Evolutionary conservation across 35 echinoderm and acorn worm genomes (phyloP), one percentile per base, ranked within the genome.

Genomic region (Holothuria glaberrima): DNA sequence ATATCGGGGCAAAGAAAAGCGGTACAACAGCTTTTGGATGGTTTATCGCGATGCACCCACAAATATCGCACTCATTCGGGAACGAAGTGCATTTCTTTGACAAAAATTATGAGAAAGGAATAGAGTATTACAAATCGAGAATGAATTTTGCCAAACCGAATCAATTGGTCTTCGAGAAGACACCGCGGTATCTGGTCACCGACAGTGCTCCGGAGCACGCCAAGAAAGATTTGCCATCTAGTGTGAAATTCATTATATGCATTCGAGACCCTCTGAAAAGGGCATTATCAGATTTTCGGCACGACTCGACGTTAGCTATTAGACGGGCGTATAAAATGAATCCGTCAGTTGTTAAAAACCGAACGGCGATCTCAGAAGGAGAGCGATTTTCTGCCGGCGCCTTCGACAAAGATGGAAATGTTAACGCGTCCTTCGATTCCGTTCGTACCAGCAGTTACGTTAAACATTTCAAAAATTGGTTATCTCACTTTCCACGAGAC

Each of bases 71-170:
- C 30, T 74, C 91, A 10, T 78, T 87, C 28, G 91, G 91, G 19
- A 92, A 87, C n/a, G 91, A 92, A 66, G 72, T 92, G 0, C 91
- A 92, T 34, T 92, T 86, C 71, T 92, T 92, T 79, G 91, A 92
- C 30, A 86, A 86, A 62, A 45, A 76, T 41, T 68, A 87, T 26
- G 50, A 14, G 13, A 54, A 54, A 54, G 91, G 91, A 25, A n/a
- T 92, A 1, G 70, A 68, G 5, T 92, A 87, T 80, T 92, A 92
- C 54, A 52, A 69, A 24, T 77, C 91, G 4, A 50, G 83, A 65
- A 92, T 92, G 91, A 60, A 65, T 12, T 92, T 86, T 45, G 71
- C 91, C 2, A 87, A 63, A 26, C 14, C 5, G 76, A 38, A 87
- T 56, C 83, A 92, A n/a, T 4, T 86, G 1, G 52, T 86, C 5